Percentiles rank a stretch among this genome's conserved stretches.
These are phyloP conservation scores for Pammene fasciana DNA, from an alignment of 2,888 invertebrate genomes.

Conservation along the genomic window DNA sequence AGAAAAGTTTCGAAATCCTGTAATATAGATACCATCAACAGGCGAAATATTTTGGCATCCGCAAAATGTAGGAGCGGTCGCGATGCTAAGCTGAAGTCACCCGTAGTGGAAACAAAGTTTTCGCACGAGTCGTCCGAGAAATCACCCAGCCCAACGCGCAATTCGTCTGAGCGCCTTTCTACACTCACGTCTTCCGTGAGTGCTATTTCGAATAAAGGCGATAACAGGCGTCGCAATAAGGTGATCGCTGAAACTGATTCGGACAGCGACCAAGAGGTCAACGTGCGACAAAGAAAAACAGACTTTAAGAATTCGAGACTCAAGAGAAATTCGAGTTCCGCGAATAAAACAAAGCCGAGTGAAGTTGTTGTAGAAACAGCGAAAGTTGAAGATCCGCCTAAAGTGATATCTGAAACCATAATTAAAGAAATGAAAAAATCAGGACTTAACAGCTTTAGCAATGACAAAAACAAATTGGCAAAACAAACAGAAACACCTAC, in stretches of 20 bases:
- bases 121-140: slow-evolving; percentile 83
- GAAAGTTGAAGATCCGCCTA: slow-evolving; percentile 67
- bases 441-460: slow-evolving; percentile 61
- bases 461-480: slow-evolving; percentile 50
- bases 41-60: slow-evolving; percentile 93
- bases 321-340: slow-evolving; percentile 73
- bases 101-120: slow-evolving; percentile 88
- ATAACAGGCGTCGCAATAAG: slow-evolving; percentile 78
- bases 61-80: slow-evolving; percentile 93
- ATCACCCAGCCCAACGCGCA: slow-evolving; percentile 77
- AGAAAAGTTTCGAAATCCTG: slow-evolving; percentile 89
- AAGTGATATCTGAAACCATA: slow-evolving; percentile 66
- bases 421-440: slow-evolving; percentile 70
- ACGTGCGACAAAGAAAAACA: slow-evolving; percentile 73
- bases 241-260: slow-evolving; percentile 75
- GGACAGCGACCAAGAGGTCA: slow-evolving; percentile 71
- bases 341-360: slow-evolving; percentile 69
- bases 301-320: slow-evolving; percentile 77
- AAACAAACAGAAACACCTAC: slow-evolving; percentile 52
- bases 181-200: slow-evolving; percentile 81
- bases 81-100: slow-evolving; percentile 88
- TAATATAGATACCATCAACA: slow-evolving; percentile 92
- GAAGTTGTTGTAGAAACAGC: slow-evolving; percentile 61
- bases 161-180: slow-evolving; percentile 81
- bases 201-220: slow-evolving; percentile 79